Percentiles rank a stretch among this genome's conserved stretches.
These are phyloP conservation scores for Pipistrellus nathusii DNA, from an alignment of 2,797 vertebrate genomes.

Conservation along the genomic window DNA sequence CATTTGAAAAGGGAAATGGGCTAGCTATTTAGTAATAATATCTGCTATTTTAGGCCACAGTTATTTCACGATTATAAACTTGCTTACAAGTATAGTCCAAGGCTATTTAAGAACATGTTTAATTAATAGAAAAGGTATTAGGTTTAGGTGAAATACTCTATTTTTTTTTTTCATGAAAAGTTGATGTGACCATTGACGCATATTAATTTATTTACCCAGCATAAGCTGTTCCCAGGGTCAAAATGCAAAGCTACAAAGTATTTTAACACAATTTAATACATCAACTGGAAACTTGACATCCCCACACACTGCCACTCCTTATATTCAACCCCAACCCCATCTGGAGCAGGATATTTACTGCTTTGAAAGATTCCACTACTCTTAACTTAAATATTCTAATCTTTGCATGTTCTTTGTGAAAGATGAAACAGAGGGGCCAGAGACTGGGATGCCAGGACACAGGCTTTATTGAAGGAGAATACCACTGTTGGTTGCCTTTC, in stretches of 20 bases:
- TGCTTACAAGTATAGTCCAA: conserved; percentile 58
- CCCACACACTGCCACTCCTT: fast-evolving
- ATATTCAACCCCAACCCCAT: fast-evolving
- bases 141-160: neutral
- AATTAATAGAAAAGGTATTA: conserved; percentile 4
- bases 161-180: neutral
- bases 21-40: conserved; percentile 57
- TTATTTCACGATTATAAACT: conserved; percentile 12
- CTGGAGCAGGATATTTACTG: neutral
- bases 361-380: neutral
- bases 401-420: neutral
- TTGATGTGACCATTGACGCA: neutral
- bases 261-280: neutral
- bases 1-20: conserved; percentile 71
- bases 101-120: neutral
- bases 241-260: conserved; percentile 6
- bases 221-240: neutral
- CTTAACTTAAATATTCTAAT: conserved; percentile 28
- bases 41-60: conserved; percentile 16
- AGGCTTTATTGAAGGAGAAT: too few relatives aligned
- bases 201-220: neutral
- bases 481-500: too few relatives aligned
- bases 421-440: too few relatives aligned
- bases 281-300: neutral
- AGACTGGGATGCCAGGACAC: too few relatives aligned